Base-by-base conservation (phyloP, 2,113 vertebrate genomes). In the Carettochelys insculpta region DNA sequence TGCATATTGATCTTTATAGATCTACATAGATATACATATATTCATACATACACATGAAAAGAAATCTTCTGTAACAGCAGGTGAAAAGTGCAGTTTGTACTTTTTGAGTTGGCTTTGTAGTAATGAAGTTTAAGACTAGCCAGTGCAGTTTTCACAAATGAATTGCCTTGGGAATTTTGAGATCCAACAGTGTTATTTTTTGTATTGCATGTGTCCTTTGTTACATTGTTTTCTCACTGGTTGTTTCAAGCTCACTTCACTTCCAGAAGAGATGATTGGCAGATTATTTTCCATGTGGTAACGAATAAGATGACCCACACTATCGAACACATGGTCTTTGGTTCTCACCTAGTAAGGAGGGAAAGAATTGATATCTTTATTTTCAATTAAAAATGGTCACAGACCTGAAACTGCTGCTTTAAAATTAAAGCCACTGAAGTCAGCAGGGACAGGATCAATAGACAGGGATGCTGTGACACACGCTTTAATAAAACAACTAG, bases 231-330 rank as follows among this genome's bases (percentile, higher is more conserved):
- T 98, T 73, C 75, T 97, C 75, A 99, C 97, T 73, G 98, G 98
- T 94, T 98, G 98, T 87, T 98, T 98, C 97, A 99, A 98, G 91
- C 96, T 98, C 90, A 99, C 98, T 98, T 99, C 98, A 16, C 98
- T 98, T 98, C 98, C 98, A 94, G 98, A 98, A 91, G 98, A 99
- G 89, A 99, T 93, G 86, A 99, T 99, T 83, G 99, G 99, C 95
- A 98, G 97, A 95, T 98, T 98, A 86, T 98, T 99, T 96, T 99
- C 98, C 99, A 99, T 98, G 92, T 99, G 99, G 92, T 99, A 99
- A 53, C 98, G 98, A 96, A 99, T 99, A 94, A 99, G 98, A 95
- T 99, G 99, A 78, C 98, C 97, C 7, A 99, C 98, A 2, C 98
- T 99, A 76, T 98, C 96, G 92, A 99, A 99, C 85, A 99, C 90